Evolutionary conservation across 2,113 vertebrate species (phyloP), one percentile per base, ranked within the genome.

Genomic region (Naja naja): DNA sequence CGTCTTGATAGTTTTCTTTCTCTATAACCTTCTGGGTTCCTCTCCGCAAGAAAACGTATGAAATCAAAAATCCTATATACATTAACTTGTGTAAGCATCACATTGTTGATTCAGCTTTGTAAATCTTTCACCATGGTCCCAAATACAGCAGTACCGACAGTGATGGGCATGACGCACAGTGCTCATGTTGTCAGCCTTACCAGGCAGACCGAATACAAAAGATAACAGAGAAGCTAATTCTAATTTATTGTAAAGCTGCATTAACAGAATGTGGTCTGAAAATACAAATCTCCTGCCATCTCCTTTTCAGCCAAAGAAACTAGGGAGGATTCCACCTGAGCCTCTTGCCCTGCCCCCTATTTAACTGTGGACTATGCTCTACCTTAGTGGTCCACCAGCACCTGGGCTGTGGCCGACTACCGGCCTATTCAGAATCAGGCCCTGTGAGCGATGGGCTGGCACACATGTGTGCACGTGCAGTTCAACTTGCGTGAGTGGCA

Each of bases 11-110:
- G 90, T 86, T 91, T 27, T 27, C 11, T 39, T 89, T 6, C 49
- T 43, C 89, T 22, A 91, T 92, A 39, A 45, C 25, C 92, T 69
- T 69, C 43, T 93, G 30, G 4, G 34, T 39, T n/a, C 91, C 94
- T 60, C 55, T 23, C 55, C 91, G 87, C 93, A 94, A 94, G 4
- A 52, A 53, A 5, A 91, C 94, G 89, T 91, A 20, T 58, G 22
- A 74, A 52, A 52, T 89, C 90, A 91, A 56, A 92, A 56, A n/a
- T 0, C 0, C 1, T 10, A 2, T 0, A 88, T 47, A 49, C 85
- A 93, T 92, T 47, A 94, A 39, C 91, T 34, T 0, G 1, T 22
- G 18, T 14, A 94, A 60, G 39, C 92, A 89, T 53, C 91, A 43
- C 6, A 1, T 47, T 45, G 60, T 39, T 81, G 93, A 89, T 55